Evolutionary conservation across 2,797 vertebrate species (phyloP).

Genomic region (Gymnopithys bicolor): DNA sequence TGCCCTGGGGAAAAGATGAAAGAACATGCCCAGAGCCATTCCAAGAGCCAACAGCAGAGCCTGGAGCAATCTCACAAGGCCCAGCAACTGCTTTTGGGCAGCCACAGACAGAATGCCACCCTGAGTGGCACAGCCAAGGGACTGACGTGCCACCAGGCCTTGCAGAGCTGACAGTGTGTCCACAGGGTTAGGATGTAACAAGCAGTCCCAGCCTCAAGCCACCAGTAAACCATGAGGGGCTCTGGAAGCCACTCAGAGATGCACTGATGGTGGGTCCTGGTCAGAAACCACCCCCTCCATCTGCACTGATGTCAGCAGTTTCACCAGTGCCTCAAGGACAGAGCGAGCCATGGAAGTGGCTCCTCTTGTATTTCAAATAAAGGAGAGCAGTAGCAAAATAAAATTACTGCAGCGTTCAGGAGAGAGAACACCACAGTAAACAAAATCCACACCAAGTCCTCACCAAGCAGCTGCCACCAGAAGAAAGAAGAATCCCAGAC

Average conservation of each 20-base stretch:
- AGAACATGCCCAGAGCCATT: not conserved
- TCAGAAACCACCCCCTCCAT: not conserved
- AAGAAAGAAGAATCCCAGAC: not conserved
- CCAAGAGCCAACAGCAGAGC: not conserved
- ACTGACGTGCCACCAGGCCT: too few species aligned
- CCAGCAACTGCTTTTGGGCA: not conserved
- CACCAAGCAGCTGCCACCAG: not conserved
- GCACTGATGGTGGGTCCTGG: not conserved
- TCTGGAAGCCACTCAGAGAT: not conserved
- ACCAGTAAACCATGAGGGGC: rapidly evolving
- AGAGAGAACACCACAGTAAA: rapidly evolving
- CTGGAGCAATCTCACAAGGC: not conserved
- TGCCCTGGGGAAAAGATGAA: not conserved
- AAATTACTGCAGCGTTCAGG: not conserved
- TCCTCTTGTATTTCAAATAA: not conserved
- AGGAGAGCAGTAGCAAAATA: not conserved
- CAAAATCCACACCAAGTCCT: not conserved
- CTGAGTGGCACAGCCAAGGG: rapidly evolving
- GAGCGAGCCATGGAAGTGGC: not conserved
- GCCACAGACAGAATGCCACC: not conserved
- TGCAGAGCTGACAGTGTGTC: too few species aligned
- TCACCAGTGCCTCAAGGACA: not conserved
- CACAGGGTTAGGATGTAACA: not conserved
- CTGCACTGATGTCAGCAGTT: not conserved
- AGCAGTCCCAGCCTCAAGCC: not conserved